Base-by-base conservation (phyloP, 2,888 invertebrate species). In the Halictus ligatus region DNA sequence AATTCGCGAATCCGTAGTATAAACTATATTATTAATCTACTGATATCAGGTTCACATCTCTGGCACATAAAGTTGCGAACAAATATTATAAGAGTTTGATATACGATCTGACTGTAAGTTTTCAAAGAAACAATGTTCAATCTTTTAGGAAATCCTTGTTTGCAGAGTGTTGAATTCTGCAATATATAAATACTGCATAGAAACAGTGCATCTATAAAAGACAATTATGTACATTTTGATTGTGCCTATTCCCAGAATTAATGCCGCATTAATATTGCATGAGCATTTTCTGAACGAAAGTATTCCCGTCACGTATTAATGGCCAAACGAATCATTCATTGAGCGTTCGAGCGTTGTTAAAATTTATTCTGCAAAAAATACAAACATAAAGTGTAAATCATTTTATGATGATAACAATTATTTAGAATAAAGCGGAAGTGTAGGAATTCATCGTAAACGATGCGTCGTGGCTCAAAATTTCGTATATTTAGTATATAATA, bases 221-320 rank as follows among this genome's bases (percentile, higher is more conserved):
- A 82, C 71, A 76, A 79, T 81, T 85, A 77, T 77, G 81, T 81
- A 85, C 76, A 85, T 81, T 78, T 83, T 85, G 81, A 83, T 75
- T 75, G 48, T 72, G 69, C 67, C 75, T 73, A 81, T 87, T 85
- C 83, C 43, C 69, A 40, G 80, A 88, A 88, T 85, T 81, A 88
- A 88, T 81, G 81, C 81, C n/a, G 71, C 80, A 88, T 88, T 84
- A 88, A 88, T 83, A 86, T 75, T 84, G 82, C 84, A 88, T 83
- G 84, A 86, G 82, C 74, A 67, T 77, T 84, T 72, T 75, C 35
- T 25, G 54, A 6, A 46, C 35, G 54, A 71, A 46, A 75, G 48
- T 80, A 89, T 84, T 84, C 86, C 50, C 40, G 77, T 88, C 88
- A 88, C 79, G 83, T 85, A 75, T 80, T 73, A 75, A 69, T 71